A percentile compares a stretch with the other conserved stretches of the same genome.
Evolutionary conservation across 2,888 invertebrate genomes (phyloP).

Genomic region (Agrochola macilenta): DNA sequence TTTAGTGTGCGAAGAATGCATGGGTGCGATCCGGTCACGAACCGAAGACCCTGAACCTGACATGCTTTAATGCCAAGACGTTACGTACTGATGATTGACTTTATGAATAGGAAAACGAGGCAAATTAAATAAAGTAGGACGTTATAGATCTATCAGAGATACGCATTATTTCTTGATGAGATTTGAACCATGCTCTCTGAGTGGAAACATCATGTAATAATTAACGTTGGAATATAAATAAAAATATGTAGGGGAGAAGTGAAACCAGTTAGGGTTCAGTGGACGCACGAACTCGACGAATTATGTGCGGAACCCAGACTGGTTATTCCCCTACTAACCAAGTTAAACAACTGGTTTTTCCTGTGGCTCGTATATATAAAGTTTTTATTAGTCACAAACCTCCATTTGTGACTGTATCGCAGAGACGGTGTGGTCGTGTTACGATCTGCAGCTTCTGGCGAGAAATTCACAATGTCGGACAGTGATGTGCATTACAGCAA

Average conservation of each 20-base stretch:
- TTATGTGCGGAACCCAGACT: slow-evolving; percentile 34
- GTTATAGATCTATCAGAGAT: too few relatives aligned
- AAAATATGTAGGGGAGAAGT: neutral
- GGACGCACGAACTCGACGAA: neutral
- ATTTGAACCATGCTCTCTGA: neutral
- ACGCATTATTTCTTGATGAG: neutral
- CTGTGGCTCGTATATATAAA: slow-evolving; percentile 37
- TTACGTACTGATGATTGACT: too few relatives aligned
- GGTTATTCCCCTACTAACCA: slow-evolving; percentile 15
- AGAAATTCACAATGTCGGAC: slow-evolving; percentile 36
- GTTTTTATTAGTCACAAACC: slow-evolving; percentile 24
- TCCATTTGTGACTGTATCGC: slow-evolving; percentile 41
- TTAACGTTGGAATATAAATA: neutral
- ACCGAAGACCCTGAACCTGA: too few relatives aligned
- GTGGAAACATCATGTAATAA: neutral
- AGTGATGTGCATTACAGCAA: slow-evolving; percentile 52
- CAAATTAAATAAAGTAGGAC: too few relatives aligned
- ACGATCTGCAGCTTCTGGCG: slow-evolving; percentile 7
- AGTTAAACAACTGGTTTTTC: slow-evolving; percentile 42
- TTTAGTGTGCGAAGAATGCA: too few relatives aligned
- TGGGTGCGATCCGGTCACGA: too few relatives aligned
- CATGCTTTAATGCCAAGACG: too few relatives aligned
- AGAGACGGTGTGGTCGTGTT: slow-evolving; percentile 40
- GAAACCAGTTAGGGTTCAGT: slow-evolving; percentile 2
- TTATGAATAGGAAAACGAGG: too few relatives aligned